These are phyloP conservation scores for Silvanus unidentatus DNA, from an alignment of 2,888 invertebrate species.

Conservation along the genomic window DNA sequence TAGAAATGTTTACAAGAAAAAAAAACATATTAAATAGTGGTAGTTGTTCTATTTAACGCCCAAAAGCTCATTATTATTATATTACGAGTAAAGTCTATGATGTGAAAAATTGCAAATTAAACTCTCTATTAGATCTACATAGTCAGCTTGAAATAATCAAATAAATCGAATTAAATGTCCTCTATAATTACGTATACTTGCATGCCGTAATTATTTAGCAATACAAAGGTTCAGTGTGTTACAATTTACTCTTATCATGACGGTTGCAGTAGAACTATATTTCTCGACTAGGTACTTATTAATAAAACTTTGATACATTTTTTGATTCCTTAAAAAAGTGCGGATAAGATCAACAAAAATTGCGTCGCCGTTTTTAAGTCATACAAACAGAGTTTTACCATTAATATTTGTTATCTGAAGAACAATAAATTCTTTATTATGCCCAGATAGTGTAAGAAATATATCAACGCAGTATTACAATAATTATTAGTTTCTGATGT, in stretches of 20 bases:
- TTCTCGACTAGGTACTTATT: constrained; percentile 2
- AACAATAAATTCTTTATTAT: constrained; percentile 39
- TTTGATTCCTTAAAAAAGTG: neutral
- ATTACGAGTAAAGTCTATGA: too few species aligned
- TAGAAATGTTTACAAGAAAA: too few species aligned
- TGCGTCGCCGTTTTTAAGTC: neutral
- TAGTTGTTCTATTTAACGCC: too few species aligned
- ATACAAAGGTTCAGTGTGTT: neutral
- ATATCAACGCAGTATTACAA: constrained; percentile 38
- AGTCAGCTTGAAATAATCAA: too few species aligned
- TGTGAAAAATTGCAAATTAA: too few species aligned
- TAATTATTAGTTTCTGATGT: constrained; percentile 35
- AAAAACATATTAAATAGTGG: too few species aligned
- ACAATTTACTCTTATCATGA: constrained; percentile 1
- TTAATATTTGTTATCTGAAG: constrained; percentile 28
- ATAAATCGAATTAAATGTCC: neutral
- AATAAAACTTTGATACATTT: neutral
- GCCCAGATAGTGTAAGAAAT: constrained; percentile 35
- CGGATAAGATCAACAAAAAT: neutral
- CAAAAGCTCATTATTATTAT: too few species aligned
- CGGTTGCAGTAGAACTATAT: neutral
- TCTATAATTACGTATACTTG: constrained; percentile 1
- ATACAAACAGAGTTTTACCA: neutral
- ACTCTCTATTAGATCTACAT: too few species aligned
- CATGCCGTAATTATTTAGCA: neutral